Conservation (phyloP, 2,797 vertebrate genomes). For the Eupleurogrammus muticus region DNA sequence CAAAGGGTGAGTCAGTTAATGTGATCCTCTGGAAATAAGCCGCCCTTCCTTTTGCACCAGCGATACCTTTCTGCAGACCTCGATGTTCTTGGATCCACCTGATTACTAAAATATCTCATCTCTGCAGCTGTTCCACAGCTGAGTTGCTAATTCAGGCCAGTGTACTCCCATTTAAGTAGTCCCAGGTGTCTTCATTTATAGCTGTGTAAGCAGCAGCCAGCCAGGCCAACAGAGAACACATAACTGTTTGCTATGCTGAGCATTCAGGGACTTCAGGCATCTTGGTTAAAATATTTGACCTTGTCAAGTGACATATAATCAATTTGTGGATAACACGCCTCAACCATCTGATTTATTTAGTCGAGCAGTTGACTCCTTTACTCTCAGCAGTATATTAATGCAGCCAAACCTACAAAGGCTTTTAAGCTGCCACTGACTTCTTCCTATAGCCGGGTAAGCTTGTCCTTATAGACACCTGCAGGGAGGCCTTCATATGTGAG, state of each 20-base stretch:
- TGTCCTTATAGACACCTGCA: constrained; percentile 60
- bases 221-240: constrained; percentile 62
- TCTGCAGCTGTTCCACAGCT: constrained; percentile 78
- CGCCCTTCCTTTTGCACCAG: constrained; percentile 41
- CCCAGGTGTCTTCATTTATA: constrained; percentile 82
- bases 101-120: constrained; percentile 83
- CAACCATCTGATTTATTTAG: constrained; percentile 75
- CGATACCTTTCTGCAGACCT: constrained; percentile 67
- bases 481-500: constrained; percentile 42
- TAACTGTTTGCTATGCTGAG: constrained; percentile 75
- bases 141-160: constrained; percentile 82
- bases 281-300: constrained; percentile 82
- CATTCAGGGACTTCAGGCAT: constrained; percentile 73
- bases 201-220: constrained; percentile 76
- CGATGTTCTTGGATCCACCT: constrained; percentile 74
- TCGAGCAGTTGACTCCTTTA: constrained; percentile 66
- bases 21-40: constrained; percentile 18
- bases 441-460: constrained; percentile 53
- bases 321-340: constrained; percentile 77
- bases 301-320: constrained; percentile 82
- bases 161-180: constrained; percentile 78
- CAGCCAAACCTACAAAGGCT: constrained; percentile 53
- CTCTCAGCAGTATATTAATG: constrained; percentile 61
- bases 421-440: constrained; percentile 54
- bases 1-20: constrained; percentile 6